These are phyloP conservation scores for Chiroxiphia lanceolata DNA, from an alignment of 2,797 vertebrate genomes.

Conservation along the genomic window DNA sequence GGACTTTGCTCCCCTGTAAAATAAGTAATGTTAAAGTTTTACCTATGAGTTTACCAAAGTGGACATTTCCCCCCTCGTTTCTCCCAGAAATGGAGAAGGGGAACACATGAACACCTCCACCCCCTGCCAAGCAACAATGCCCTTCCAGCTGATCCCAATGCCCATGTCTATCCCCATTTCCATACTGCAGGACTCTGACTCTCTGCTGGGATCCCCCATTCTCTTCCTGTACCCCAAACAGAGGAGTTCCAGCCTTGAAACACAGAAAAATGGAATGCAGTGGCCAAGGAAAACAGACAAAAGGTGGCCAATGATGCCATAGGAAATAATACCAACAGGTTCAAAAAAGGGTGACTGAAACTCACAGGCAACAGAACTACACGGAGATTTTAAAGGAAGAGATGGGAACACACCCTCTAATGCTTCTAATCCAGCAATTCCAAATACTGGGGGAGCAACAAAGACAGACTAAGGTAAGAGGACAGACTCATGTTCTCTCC, in stretches of 20 bases:
- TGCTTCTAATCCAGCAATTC: not conserved
- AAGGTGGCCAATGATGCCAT: not conserved
- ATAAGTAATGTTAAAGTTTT: not conserved
- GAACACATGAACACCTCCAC: not conserved
- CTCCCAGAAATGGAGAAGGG: not conserved
- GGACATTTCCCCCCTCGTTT: not conserved
- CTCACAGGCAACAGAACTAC: not conserved
- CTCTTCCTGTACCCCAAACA: not conserved
- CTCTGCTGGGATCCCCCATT: not conserved
- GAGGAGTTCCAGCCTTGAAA: not conserved
- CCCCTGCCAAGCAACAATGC: not conserved
- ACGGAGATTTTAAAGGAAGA: not conserved
- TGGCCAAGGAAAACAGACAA: not conserved
- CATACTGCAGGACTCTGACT: not conserved
- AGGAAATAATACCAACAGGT: not conserved
- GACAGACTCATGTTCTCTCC: not conserved
- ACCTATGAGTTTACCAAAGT: not conserved
- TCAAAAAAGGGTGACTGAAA: not conserved
- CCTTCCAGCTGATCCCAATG: not conserved
- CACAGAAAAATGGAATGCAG: not conserved
- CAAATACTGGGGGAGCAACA: not conserved
- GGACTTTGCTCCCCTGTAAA: slow-evolving; percentile 91
- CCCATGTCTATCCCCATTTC: not conserved
- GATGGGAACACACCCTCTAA: not conserved
- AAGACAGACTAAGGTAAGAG: not conserved